Conservation (phyloP, 2,888 invertebrate genomes). For the Hipparchia sbordonii region DNA sequence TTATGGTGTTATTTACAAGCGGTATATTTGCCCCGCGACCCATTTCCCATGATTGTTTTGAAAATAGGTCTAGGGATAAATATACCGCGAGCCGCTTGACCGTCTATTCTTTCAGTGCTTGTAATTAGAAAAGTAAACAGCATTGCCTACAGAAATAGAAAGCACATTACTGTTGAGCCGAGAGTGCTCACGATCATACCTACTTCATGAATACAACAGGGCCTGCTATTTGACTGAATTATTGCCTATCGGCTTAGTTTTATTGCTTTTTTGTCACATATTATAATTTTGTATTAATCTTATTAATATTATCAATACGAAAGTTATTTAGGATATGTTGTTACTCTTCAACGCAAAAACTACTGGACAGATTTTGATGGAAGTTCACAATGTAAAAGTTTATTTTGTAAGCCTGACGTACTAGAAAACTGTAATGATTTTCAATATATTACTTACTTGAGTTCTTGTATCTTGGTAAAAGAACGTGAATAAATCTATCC, state of each 20-base stretch:
- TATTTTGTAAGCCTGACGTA: too few species aligned
- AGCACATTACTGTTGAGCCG: neutral
- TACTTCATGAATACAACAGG: neutral
- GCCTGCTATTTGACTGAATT: neutral
- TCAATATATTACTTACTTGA: too few species aligned
- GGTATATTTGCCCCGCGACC: slow-evolving; percentile 56
- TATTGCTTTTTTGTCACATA: neutral
- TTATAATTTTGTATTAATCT: neutral
- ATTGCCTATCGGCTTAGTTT: neutral
- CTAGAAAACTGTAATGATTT: too few species aligned
- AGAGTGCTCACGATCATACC: neutral
- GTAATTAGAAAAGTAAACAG: slow-evolving; percentile 57
- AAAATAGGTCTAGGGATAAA: slow-evolving; percentile 70
- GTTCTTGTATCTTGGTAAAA: too few species aligned
- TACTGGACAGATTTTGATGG: too few species aligned
- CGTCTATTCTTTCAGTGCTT: slow-evolving; percentile 63
- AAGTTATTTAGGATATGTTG: too few species aligned
- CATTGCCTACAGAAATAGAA: slow-evolving; percentile 25
- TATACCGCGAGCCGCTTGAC: slow-evolving; percentile 66
- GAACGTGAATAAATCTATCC: too few species aligned
- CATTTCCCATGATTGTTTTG: slow-evolving; percentile 65
- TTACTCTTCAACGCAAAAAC: too few species aligned
- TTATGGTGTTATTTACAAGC: slow-evolving; percentile 11
- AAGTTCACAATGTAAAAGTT: too few species aligned
- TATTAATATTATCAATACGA: neutral